Percentiles rank a stretch among this genome's conserved stretches.
Conservation (phyloP, 2,888 invertebrate genomes). For the Dexiosoma caninum region DNA sequence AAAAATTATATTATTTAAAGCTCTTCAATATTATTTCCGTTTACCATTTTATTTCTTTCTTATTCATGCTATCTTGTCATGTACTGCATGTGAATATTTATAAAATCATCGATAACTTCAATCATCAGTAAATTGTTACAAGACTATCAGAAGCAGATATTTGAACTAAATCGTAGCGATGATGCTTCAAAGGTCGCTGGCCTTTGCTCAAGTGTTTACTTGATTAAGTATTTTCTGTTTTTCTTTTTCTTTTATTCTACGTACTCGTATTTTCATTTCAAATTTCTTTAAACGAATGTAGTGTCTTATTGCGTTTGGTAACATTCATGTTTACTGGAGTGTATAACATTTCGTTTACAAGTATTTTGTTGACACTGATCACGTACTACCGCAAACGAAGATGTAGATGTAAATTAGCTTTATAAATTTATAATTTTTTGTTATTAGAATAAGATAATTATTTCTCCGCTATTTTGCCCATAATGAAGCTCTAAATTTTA, state of each 20-base stretch:
- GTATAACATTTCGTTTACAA: not conserved
- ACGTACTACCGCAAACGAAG: constrained; percentile 50
- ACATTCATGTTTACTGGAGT: not conserved
- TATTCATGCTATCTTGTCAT: too few species aligned
- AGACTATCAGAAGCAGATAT: not conserved
- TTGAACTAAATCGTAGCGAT: not conserved
- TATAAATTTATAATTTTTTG: too few species aligned
- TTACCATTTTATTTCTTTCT: too few species aligned
- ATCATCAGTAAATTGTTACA: not conserved
- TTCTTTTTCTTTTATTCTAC: not conserved
- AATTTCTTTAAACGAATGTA: not conserved
- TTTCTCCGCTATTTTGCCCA: too few species aligned
- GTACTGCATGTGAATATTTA: too few species aligned
- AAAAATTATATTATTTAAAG: too few species aligned
- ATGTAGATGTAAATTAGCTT: too few species aligned
- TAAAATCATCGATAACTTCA: not conserved
- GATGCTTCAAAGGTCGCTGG: constrained; percentile 9
- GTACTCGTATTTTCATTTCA: not conserved
- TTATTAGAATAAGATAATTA: too few species aligned
- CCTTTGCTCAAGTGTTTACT: constrained; percentile 30
- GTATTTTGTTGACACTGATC: constrained; percentile 52
- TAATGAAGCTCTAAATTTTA: too few species aligned
- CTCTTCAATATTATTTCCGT: too few species aligned
- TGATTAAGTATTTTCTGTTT: constrained; percentile 5
- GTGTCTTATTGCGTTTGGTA: too few species aligned